A percentile compares a stretch with the other conserved stretches of the same genome.
Conservation (phyloP, 2,888 invertebrate genomes). For the Acronicta leporina region DNA sequence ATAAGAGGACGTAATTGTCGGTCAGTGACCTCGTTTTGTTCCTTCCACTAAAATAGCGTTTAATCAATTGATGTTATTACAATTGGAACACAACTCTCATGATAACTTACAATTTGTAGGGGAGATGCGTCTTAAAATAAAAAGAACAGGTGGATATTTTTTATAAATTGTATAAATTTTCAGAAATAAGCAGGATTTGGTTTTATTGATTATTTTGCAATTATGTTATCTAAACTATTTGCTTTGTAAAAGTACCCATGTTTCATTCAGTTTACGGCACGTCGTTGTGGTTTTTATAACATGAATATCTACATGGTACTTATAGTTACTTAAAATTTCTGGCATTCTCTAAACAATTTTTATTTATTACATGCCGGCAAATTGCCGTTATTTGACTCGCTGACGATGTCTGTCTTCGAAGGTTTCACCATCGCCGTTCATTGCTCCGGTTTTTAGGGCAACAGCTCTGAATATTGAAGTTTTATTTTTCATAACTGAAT, state of each 20-base stretch:
- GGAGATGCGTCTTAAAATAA: slow-evolving; percentile 56
- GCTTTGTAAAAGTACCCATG: slow-evolving; percentile 11
- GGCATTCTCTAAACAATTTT: slow-evolving; percentile 44
- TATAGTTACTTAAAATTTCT: slow-evolving; percentile 28
- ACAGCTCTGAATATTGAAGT: slow-evolving; percentile 40
- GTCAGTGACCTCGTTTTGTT: slow-evolving; percentile 86
- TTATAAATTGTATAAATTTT: too few relatives aligned
- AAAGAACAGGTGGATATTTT: slow-evolving; percentile 57
- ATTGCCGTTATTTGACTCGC: slow-evolving; percentile 62
- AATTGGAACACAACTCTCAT: slow-evolving; percentile 83
- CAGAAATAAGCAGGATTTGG: slow-evolving; percentile 3
- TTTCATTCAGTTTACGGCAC: slow-evolving; percentile 10
- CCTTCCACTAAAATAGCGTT: slow-evolving; percentile 87
- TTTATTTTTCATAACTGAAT: not conserved
- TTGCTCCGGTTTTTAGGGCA: slow-evolving; percentile 64
- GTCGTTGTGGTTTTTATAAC: slow-evolving; percentile 11
- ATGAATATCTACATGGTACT: not conserved
- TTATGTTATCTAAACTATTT: slow-evolving; percentile 9
- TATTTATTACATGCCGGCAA: slow-evolving; percentile 35
- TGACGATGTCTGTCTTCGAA: slow-evolving; percentile 60
- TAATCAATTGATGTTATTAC: slow-evolving; percentile 89
- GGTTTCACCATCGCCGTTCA: slow-evolving; percentile 64
- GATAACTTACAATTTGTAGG: slow-evolving; percentile 75
- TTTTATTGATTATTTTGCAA: slow-evolving; percentile 13
- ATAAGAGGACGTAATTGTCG: slow-evolving; percentile 87